Evolutionary conservation across 2,113 vertebrate species (phyloP), one percentile per base, ranked within the genome.

Genomic region (Chlorodrepanis virens): DNA sequence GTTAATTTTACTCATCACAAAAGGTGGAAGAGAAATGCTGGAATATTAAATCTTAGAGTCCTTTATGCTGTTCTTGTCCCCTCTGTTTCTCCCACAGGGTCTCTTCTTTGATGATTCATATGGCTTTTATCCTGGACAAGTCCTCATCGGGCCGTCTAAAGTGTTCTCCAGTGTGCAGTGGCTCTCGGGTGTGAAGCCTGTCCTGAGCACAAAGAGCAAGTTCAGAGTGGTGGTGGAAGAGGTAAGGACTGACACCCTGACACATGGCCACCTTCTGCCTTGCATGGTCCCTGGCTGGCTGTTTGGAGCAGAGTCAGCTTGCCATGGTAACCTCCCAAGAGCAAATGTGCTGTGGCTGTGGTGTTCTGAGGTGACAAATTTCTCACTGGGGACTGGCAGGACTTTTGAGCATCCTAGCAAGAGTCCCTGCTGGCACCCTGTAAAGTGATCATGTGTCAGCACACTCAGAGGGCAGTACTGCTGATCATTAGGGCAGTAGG

Each of bases 51-150:
- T 53, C 50, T 79, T 52, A 11, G 22, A 60, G 45, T 81, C 63
- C n/a, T 93, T 93, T 67, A 77, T 80, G 14, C 54, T 92, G 74
- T 5, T 71, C 45, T 50, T 67, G 33, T 35, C 18, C 8, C 21
- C 9, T 90, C 4, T 18, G 17, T 80, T 90, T 79, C 8, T 5
- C 39, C 31, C 19, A 29, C 96, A 99, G 99, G 99, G 99, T 70
- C 98, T 99, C 84, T 99, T 99, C 98, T 99, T 99, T 42, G 99
- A 99, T 28, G 99, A 99, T 91, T 99, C 99, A 2, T 99, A 99
- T 0, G 99, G 99, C 57, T 99, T 99, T 98, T 99, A 99, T 96
- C 99, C 99, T 14, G 99, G 99, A 45, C 99, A 99, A 97, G 99
- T 99, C 92, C 98, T 99, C 93, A 99, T 99, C 0, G 99, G 99